Evolutionary conservation across 1,140 invertebrate genomes (phyloP), one percentile per base, ranked within the genome.

Genomic region (Eufriesea mexicana): DNA sequence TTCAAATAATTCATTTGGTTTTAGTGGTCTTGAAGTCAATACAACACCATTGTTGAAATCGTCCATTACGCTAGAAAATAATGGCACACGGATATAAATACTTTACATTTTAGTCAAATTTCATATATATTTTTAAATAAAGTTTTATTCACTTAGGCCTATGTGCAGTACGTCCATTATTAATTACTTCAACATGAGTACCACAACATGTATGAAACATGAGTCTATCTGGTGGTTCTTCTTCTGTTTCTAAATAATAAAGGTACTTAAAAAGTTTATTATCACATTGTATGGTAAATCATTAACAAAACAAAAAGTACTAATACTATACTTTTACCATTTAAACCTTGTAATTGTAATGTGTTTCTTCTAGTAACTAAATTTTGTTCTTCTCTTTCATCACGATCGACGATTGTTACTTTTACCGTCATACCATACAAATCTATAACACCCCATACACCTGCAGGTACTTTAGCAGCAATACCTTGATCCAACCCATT

Each of bases 11-110:
- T 99, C 98, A 89, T 97, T 97, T 2, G 96, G 95, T 88, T 96
- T 96, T 57, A 99, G 93, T 1, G 96, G 96, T 55, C 98, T 95
- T 68, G 97, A 96, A 1, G 98, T 99, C 64, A 99, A 95, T 25
- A 99, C 98, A n/a, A 99, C 98, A 8, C 98, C 98, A 93, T 99
- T 98, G 93, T 99, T 99, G 92, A 99, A 99, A 94, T 98, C 98
- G 93, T 99, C 98, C 83, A 97, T 95, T 84, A 98, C 98, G 94
- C 97, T 98, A 90, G 57, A 94, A 95, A 84, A 90, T 28, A 89
- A 74, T 83, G 61, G 76, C 45, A 86, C 72, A 64, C 1, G 51
- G 12, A 70, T 76, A 71, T 7, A 62, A 1, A 35, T 8, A 62
- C 1, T 20, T 35, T 49, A 62, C n/a, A 12, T 28, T 54, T 20